Base-by-base conservation (phyloP, 1,140 invertebrate genomes). In the Kradibia gibbosae region DNA sequence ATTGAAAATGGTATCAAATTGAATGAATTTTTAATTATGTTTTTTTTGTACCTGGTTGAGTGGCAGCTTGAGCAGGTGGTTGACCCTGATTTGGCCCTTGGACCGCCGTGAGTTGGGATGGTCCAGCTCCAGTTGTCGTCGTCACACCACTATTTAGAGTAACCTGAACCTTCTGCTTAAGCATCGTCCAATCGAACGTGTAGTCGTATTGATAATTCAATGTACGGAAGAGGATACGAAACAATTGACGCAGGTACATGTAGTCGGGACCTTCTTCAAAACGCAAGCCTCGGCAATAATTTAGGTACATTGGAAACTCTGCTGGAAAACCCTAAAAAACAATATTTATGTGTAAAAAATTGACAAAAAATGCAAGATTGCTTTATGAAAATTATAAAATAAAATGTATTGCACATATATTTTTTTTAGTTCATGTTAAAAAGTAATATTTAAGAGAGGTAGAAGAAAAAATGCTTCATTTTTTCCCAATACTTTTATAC, bases 181-280 rank as follows among this genome's bases (percentile, higher is more conserved):
- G 93, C 96, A 99, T 97, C 83, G 98, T 99, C 99, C 99, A 99
- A 92, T 99, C 99, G 92, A 99, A 99, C 84, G 97, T 98, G 92
- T 99, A 99, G 92, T 99, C 99, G 91, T 99, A 99, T 92, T 99
- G 98, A 92, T 99, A 98, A 92, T 99, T 99, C 86, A 99, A 94
- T 83, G 98, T 99, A 88, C 99, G 96, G 94, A 99, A 99, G 87
- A 99, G 94, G 90, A 99, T 99, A 87, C 98, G 96, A 93, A 99
- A 99, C 88, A 99, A 91, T 92, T 99, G 98, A 88, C 98, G 94
- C 79, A 99, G 94, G 93, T 99, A 99, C 97, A 99, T 99, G 91
- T 99, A 99, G 91, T 99, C 98, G 28, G 98, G 98, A 75, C 95
- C 94, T 91, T 99, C 98, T 89, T 99, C 98, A 92, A 99, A 99